Base-by-base conservation (phyloP, 2,888 invertebrate species). In the Tachina fera region DNA sequence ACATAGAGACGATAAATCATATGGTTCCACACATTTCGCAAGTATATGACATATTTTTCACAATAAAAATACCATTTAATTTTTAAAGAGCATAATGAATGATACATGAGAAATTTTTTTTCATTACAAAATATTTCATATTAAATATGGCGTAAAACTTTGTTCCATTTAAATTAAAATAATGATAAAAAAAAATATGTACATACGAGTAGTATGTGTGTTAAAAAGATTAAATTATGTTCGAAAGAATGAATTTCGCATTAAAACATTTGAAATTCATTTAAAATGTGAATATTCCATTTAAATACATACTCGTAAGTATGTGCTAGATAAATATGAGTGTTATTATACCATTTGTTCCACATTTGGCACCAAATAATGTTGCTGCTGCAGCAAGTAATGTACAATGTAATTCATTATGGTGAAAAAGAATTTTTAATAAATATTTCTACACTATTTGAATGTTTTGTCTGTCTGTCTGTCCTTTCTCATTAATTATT, bases 371-470 rank as follows among this genome's bases (percentile, higher is more conserved):
- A 10, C 6, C 43, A 56, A 43, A n/a, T 31, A 9, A 11, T 39
- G 39, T 43, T 39, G 5, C 14, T n/a, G 22, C 45, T 8, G 51
- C n/a, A 19, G 41, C 43, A 51, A 22, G 47, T 1, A 2, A 1
- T 49, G 41, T 43, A 1, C n/a, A n/a, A n/a, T 49, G 41, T 43
- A 51, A 22, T 43, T 53, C 41, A 3, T 79, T 53, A 61, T 65
- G 19, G 22, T 72, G 14, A 43, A 43, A 10, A n/a, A 67, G 63
- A 39, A 19, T 63, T 56, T 71, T 63, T 45, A 51, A 78, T 51
- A 71, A 79, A 72, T 70, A 51, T 68, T 49, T 41, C 58, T 43
- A 58, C 43, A 79, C 43, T 51, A 1, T 68, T 58, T n/a, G 43
- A 9, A 14, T 65, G 47, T 11, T 72, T 56, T 11, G 45, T 51